These are phyloP conservation scores for Lamproptera curius DNA, from an alignment of 2,888 invertebrate species.

Conservation along the genomic window DNA sequence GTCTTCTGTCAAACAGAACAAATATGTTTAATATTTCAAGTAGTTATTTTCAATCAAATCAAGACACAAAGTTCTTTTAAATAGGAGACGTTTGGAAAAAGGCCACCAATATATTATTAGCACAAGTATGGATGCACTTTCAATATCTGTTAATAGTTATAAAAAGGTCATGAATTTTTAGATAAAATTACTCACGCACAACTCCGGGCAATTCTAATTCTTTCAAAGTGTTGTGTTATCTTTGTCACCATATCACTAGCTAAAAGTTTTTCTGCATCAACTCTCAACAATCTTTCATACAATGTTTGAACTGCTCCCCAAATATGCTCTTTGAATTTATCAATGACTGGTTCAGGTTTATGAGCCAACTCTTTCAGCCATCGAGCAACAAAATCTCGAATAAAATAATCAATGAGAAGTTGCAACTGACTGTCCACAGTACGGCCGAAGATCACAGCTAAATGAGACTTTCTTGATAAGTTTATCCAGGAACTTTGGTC, in stretches of 20 bases:
- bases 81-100: too few relatives aligned
- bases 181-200: slow-evolving; percentile 87
- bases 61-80: too few relatives aligned
- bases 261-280: slow-evolving; percentile 90
- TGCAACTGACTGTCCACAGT: slow-evolving; percentile 91
- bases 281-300: slow-evolving; percentile 83
- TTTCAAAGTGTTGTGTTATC: slow-evolving; percentile 91
- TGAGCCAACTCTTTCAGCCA: slow-evolving; percentile 87
- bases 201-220: slow-evolving; percentile 86
- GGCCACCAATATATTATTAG: too few relatives aligned
- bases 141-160: too few relatives aligned
- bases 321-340: slow-evolving; percentile 86
- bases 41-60: too few relatives aligned
- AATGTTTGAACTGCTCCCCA: slow-evolving; percentile 88
- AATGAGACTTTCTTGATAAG: slow-evolving; percentile 69
- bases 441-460: slow-evolving; percentile 89
- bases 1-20: too few relatives aligned
- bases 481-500: slow-evolving; percentile 62
- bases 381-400: slow-evolving; percentile 87
- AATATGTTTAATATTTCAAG: too few relatives aligned
- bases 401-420: slow-evolving; percentile 87
- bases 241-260: slow-evolving; percentile 90
- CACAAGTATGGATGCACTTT: too few relatives aligned
- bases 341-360: slow-evolving; percentile 81
- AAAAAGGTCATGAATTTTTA: too few relatives aligned